Base-by-base conservation (phyloP, 1,140 invertebrate species). In the Dolichoris vasculosae region DNA sequence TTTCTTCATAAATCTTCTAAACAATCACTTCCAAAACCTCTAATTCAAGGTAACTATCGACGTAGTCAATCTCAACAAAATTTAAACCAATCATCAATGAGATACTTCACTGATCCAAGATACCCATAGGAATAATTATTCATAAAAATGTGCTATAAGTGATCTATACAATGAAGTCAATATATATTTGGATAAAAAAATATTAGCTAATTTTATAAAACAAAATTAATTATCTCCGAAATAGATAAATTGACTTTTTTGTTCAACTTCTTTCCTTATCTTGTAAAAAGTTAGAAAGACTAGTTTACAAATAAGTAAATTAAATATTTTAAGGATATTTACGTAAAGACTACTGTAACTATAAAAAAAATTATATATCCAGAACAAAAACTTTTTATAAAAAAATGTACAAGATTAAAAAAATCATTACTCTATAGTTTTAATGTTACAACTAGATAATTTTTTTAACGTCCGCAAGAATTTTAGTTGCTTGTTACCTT, bases 31-130 rank as follows among this genome's bases (percentile, higher is more conserved):
- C 59, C 82, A 0, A 40, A 40, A 3, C 1, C 55, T 32, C 35
- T 51, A 8, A 43, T 30, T 40, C 20, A 30, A 23, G 40, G 43
- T 20, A 77, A 84, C 35, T 79, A 69, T 43, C 75, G 83, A 26
- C 75, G 83, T 11, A 93, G 90, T 69, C 87, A 89, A 77, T 92
- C 91, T 7, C 90, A 92, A 30, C 91, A 92, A 38, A 92, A 92
- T 82, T 86, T 92, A 20, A 88, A 92, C 85, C 87, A 90, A 4
- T 84, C 91, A n/a, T 81, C 86, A 2, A 80, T 88, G 63, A 91
- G 89, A 88, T 89, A 91, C 82, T 87, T 90, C 43, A 89, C 89
- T 32, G 91, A 92, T 46, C 90, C 89, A 6, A 88, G 90, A 78
- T 91, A 90, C 81, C 88, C 90, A 64, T 92, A 90, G 87, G 48